These are phyloP conservation scores for Gymnocheta viridis DNA, from an alignment of 2,888 invertebrate genomes.

Conservation along the genomic window DNA sequence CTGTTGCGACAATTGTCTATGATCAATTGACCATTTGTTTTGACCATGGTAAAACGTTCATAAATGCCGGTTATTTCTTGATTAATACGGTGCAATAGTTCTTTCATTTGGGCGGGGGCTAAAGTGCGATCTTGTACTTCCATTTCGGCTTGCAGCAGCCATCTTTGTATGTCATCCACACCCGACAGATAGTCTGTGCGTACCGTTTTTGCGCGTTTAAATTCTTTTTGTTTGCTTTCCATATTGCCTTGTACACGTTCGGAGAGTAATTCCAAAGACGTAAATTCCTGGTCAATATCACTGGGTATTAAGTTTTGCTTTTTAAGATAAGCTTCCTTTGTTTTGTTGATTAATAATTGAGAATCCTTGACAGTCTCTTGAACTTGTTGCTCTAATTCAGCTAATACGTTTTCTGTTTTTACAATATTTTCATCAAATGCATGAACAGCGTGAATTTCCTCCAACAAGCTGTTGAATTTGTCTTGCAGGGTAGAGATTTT, in stretches of 20 bases:
- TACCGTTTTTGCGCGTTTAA: slow-evolving; percentile 92
- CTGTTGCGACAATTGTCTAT: slow-evolving; percentile 91
- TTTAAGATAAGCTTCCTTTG: slow-evolving; percentile 85
- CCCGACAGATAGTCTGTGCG: slow-evolving; percentile 90
- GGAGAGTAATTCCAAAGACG: slow-evolving; percentile 90
- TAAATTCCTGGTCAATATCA: slow-evolving; percentile 91
- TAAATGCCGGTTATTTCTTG: slow-evolving; percentile 87
- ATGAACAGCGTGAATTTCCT: slow-evolving; percentile 88
- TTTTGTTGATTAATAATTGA: slow-evolving; percentile 84
- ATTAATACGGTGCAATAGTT: slow-evolving; percentile 89
- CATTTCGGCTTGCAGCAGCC: slow-evolving; percentile 92
- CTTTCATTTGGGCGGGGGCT: slow-evolving; percentile 90
- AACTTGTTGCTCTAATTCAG: slow-evolving; percentile 84
- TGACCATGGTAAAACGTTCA: slow-evolving; percentile 90
- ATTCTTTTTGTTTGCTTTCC: slow-evolving; percentile 94
- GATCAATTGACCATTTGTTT: slow-evolving; percentile 90
- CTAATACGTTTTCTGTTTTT: slow-evolving; percentile 85
- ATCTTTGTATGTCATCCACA: slow-evolving; percentile 90
- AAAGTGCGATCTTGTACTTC: slow-evolving; percentile 91
- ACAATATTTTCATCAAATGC: slow-evolving; percentile 89
- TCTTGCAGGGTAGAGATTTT: slow-evolving; percentile 87
- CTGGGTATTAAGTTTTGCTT: slow-evolving; percentile 86
- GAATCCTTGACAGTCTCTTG: slow-evolving; percentile 84
- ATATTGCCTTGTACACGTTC: slow-evolving; percentile 90
- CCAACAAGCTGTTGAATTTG: slow-evolving; percentile 86